A percentile compares a stretch with the other conserved stretches of the same genome.
Conservation (phyloP, 2,888 invertebrate genomes). For the Lucinisca nassula region DNA sequence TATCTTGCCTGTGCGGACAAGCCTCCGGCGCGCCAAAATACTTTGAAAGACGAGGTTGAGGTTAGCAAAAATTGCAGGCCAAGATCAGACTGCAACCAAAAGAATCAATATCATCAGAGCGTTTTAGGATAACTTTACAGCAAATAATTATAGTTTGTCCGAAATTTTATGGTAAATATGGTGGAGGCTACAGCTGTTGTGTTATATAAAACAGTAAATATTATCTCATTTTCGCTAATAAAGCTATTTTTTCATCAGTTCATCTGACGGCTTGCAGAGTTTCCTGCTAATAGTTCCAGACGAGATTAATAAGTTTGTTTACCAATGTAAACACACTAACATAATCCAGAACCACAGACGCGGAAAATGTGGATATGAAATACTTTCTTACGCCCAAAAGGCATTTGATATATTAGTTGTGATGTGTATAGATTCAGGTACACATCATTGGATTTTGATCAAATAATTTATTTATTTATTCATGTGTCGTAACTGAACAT, state of each 20-base stretch:
- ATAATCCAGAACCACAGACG: background rate
- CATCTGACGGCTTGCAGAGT: background rate
- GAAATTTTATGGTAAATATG: background rate
- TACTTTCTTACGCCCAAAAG: background rate
- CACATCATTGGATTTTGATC: background rate
- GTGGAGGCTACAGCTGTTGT: background rate
- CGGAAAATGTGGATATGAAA: background rate
- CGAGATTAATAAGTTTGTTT: constrained; percentile 2
- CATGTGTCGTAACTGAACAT: too few species aligned
- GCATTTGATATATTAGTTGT: background rate
- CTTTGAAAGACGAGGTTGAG: background rate
- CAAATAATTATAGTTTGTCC: background rate
- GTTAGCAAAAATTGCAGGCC: too few species aligned
- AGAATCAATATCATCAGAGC: too few species aligned
- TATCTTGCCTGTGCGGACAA: background rate
- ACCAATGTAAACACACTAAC: background rate
- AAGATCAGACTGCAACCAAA: too few species aligned
- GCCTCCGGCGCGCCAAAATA: background rate
- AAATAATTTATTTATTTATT: too few species aligned
- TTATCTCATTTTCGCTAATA: background rate
- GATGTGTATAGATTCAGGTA: background rate
- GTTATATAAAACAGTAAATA: background rate
- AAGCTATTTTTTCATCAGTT: background rate
- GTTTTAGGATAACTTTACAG: too few species aligned
- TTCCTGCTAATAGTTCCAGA: background rate